Conservation (phyloP, 1,140 invertebrate species). For the Drosophila ercepeae region DNA sequence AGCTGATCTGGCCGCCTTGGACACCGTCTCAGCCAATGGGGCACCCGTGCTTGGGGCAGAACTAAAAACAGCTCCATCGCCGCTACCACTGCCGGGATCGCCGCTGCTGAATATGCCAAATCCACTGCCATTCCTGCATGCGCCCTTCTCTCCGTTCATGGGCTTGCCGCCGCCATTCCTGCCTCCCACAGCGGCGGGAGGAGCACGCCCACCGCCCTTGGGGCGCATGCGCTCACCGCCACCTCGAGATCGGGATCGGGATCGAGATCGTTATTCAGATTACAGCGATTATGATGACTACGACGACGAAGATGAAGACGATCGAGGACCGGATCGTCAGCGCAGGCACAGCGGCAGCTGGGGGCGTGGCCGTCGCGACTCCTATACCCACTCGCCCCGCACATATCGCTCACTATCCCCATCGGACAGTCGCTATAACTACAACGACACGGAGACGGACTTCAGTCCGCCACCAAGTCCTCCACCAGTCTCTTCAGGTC, state of each 20-base stretch:
- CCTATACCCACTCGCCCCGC: slow-evolving; percentile 69
- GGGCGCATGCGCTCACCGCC: slow-evolving; percentile 88
- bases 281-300: slow-evolving; percentile 72
- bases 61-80: slow-evolving; percentile 63
- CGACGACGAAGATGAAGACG: slow-evolving; percentile 72
- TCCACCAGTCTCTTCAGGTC: slow-evolving; percentile 16
- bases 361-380: slow-evolving; percentile 53
- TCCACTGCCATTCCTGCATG: slow-evolving; percentile 85
- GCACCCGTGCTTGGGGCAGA: slow-evolving; percentile 30
- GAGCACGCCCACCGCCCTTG: slow-evolving; percentile 87
- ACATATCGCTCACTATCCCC: slow-evolving; percentile 80
- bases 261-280: slow-evolving; percentile 61
- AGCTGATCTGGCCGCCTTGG: slow-evolving; percentile 40
- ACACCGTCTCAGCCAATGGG: slow-evolving; percentile 48
- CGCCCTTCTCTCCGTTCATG: slow-evolving; percentile 84
- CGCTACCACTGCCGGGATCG: slow-evolving; percentile 80
- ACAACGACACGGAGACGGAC: slow-evolving; percentile 82
- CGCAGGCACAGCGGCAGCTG: slow-evolving; percentile 66
- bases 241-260: slow-evolving; percentile 44
- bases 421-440: slow-evolving; percentile 81
- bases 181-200: slow-evolving; percentile 83
- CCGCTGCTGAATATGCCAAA: slow-evolving; percentile 75
- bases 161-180: slow-evolving; percentile 84
- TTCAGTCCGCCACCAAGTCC: slow-evolving; percentile 80
- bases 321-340: slow-evolving; percentile 43